phyloP scores from a whole-genome alignment of 2,888 invertebrate genomes.

The Heliconius charithonia region DNA sequence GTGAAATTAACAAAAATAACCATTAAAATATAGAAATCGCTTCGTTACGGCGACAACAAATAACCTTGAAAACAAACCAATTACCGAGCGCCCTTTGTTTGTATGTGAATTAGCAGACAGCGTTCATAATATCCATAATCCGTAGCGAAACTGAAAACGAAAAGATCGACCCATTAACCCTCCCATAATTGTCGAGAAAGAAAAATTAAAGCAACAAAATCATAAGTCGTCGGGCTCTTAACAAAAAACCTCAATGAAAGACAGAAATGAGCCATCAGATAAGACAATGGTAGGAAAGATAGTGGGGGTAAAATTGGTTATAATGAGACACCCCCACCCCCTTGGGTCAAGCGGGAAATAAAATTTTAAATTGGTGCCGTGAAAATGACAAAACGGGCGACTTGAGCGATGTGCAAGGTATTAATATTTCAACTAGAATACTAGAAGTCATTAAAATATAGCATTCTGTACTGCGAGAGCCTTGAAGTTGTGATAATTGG shows the following conservation, averaged over 20 bases:
- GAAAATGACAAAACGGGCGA: conserved; percentile 74
- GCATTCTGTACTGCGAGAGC: not conserved
- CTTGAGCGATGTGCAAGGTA: conserved; percentile 49
- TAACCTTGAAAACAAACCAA: conserved; percentile 17
- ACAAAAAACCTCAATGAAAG: conserved; percentile 68
- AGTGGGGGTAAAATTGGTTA: conserved; percentile 79
- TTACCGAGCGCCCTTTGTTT: not conserved
- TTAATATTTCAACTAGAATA: conserved; percentile 24
- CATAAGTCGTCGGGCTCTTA: conserved; percentile 44
- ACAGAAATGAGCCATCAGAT: conserved; percentile 73
- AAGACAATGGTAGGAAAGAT: conserved; percentile 69
- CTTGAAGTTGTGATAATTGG: conserved; percentile 1
- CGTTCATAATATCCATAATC: conserved; percentile 22
- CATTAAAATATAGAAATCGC: not conserved
- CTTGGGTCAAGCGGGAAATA: conserved; percentile 73
- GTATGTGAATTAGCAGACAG: not conserved
- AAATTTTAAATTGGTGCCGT: conserved; percentile 80
- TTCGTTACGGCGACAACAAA: not conserved
- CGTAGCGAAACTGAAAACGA: conserved; percentile 11
- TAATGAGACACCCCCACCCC: conserved; percentile 73
- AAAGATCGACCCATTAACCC: conserved; percentile 24
- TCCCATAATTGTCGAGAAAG: conserved; percentile 29
- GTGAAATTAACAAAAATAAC: not conserved
- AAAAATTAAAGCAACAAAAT: conserved; percentile 34
- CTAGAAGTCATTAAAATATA: conserved; percentile 60